Percentiles rank a stretch among this genome's conserved stretches.
These are phyloP conservation scores for Antechinus flavipes DNA, from an alignment of 2,113 vertebrate species.

Conservation along the genomic window DNA sequence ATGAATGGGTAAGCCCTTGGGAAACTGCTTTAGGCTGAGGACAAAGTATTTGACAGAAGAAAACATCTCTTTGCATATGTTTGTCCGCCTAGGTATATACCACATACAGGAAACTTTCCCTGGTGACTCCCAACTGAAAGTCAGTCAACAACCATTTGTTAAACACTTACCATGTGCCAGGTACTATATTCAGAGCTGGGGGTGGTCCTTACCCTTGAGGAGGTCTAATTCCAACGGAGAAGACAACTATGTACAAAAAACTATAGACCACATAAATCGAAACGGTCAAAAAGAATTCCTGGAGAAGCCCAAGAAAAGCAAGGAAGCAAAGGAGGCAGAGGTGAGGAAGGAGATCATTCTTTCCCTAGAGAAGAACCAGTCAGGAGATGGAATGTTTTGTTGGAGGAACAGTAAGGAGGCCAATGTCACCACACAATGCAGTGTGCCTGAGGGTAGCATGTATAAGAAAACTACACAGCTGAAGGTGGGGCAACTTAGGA, in stretches of 20 bases:
- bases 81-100: background rate
- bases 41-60: background rate
- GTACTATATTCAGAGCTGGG: background rate
- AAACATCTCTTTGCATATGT: background rate
- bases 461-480: background rate
- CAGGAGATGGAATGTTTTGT: background rate
- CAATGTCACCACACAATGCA: background rate
- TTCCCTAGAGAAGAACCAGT: background rate
- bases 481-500: background rate
- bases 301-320: background rate
- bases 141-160: background rate
- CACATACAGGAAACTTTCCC: background rate
- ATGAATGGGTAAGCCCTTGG: background rate
- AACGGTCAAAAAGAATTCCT: background rate
- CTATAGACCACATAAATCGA: background rate
- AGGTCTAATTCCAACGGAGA: background rate
- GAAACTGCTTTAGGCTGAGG: background rate
- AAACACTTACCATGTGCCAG: background rate
- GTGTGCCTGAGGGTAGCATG: background rate
- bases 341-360: background rate
- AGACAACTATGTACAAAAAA: background rate
- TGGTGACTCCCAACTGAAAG: background rate
- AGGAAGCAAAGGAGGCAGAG: background rate
- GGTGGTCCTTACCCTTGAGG: background rate
- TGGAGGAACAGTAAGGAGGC: background rate